phyloP scores from a whole-genome alignment of 1,140 invertebrate species.

The Riptortus pedestris region DNA sequence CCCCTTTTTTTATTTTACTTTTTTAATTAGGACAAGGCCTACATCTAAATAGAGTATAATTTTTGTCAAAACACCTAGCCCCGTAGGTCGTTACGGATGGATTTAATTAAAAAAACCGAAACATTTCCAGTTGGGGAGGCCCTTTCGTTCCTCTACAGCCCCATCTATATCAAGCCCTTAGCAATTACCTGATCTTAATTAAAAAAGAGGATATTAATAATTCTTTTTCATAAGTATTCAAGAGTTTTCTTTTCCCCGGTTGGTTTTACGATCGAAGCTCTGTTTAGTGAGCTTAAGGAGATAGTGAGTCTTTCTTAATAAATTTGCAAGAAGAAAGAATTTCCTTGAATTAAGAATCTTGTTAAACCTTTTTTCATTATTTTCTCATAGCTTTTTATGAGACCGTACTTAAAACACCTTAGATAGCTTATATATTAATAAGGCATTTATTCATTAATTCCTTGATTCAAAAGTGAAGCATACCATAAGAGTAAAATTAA shows the following conservation, averaged over 20 bases:
- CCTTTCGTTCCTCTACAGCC: not conserved
- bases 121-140: slow-evolving; percentile 10
- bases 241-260: not conserved
- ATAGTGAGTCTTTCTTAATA: too few relatives aligned
- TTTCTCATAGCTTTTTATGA: too few relatives aligned
- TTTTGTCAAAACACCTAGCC: slow-evolving; percentile 25
- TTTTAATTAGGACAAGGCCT: slow-evolving; percentile 19
- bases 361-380: too few relatives aligned
- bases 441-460: too few relatives aligned
- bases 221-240: slow-evolving; percentile 11
- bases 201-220: slow-evolving; percentile 13
- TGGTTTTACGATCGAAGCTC: not conserved
- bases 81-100: slow-evolving; percentile 23
- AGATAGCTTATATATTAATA: too few relatives aligned
- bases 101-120: slow-evolving; percentile 24
- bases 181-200: slow-evolving; percentile 15
- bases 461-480: too few relatives aligned
- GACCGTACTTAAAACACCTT: too few relatives aligned
- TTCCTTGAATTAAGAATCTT: too few relatives aligned
- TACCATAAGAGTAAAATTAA: too few relatives aligned
- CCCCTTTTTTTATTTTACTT: slow-evolving; percentile 6
- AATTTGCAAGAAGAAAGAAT: too few relatives aligned
- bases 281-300: too few relatives aligned
- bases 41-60: slow-evolving; percentile 26
- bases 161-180: slow-evolving; percentile 3